Percentiles rank a stretch among this genome's conserved stretches.
phyloP scores from a whole-genome alignment of 1,140 invertebrate genomes.

The Drosophila carrolli region DNA sequence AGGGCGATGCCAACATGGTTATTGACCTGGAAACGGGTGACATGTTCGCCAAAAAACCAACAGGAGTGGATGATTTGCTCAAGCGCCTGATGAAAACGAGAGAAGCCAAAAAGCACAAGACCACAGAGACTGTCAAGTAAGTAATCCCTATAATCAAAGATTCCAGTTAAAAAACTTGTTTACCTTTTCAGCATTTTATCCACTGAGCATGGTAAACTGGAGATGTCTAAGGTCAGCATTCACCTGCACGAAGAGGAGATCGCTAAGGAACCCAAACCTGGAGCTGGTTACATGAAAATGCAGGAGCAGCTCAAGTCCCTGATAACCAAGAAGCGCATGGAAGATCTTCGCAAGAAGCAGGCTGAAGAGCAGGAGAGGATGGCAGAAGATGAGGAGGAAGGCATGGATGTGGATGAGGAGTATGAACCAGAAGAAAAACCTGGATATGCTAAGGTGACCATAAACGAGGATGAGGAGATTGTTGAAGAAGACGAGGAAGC shows the following conservation, averaged over 20 bases:
- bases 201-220: slow-evolving; percentile 76
- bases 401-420: slow-evolving; percentile 60
- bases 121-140: slow-evolving; percentile 67
- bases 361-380: slow-evolving; percentile 75
- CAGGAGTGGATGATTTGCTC: slow-evolving; percentile 85
- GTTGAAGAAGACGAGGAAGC: slow-evolving; percentile 32
- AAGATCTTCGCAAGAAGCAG: slow-evolving; percentile 85
- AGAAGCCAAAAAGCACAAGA: slow-evolving; percentile 74
- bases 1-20: slow-evolving; percentile 85
- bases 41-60: slow-evolving; percentile 79
- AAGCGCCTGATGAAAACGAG: slow-evolving; percentile 86
- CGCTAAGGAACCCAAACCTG: slow-evolving; percentile 86
- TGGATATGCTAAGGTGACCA: slow-evolving; percentile 52
- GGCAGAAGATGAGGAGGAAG: slow-evolving; percentile 45
- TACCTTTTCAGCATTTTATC: slow-evolving; percentile 59
- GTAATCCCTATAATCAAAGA: neutral
- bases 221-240: slow-evolving; percentile 82
- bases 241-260: slow-evolving; percentile 67
- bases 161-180: neutral
- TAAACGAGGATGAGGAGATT: slow-evolving; percentile 71
- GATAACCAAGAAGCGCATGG: slow-evolving; percentile 86
- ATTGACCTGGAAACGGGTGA: slow-evolving; percentile 86
- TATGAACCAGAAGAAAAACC: slow-evolving; percentile 73
- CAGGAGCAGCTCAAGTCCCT: slow-evolving; percentile 86
- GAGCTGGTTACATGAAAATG: slow-evolving; percentile 86